Base-by-base conservation (phyloP, 2,797 vertebrate species). In the Agapornis canus region DNA sequence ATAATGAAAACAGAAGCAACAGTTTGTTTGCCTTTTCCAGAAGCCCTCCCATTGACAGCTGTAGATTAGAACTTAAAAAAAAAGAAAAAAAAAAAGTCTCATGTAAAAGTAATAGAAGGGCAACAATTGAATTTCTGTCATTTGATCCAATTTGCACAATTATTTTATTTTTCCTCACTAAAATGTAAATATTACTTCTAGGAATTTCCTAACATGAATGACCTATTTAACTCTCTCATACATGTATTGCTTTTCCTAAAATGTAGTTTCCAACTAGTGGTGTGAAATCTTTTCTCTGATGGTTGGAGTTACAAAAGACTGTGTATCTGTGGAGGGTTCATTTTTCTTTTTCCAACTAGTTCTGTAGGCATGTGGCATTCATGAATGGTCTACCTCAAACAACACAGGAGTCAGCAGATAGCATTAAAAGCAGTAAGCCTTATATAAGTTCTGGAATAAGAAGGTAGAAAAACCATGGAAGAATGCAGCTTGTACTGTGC, bases 1-100 rank as follows among this genome's bases (percentile, higher is more conserved):
- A 89, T 89, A 87, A 82, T 13, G 21, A 94, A 89, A 94, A 70
- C 56, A 95, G 85, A 87, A 81, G 18, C n/a, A 92, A 82, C 18
- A 71, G 13, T 57, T 86, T 77, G 19, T 65, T 93, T 91, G 22
- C 5, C 29, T 82, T 82, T 85, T 49, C 45, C 57, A 94, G 76
- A 91, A 87, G 18, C 6, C 9, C 12, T 86, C 25, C 25, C 27
- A 47, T 1, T 82, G 59, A 31, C 35, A 86, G 8, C 19, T 78
- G 40, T 31, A 82, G 73, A 79, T 68, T 29, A 77, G 40, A 89
- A 11, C 6, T 80, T 81, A 19, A 11, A 40, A 60, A 76, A 76
- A 70, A 56, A 52, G 8, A 8, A 56, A 26, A 37, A 37, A 56
- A 22, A 49, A 32, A 70, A 6, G 1, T 9, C 13, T 29, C 14